Base-by-base conservation (phyloP, 1,140 invertebrate genomes). In the Brachionus rotundiformis region DNA sequence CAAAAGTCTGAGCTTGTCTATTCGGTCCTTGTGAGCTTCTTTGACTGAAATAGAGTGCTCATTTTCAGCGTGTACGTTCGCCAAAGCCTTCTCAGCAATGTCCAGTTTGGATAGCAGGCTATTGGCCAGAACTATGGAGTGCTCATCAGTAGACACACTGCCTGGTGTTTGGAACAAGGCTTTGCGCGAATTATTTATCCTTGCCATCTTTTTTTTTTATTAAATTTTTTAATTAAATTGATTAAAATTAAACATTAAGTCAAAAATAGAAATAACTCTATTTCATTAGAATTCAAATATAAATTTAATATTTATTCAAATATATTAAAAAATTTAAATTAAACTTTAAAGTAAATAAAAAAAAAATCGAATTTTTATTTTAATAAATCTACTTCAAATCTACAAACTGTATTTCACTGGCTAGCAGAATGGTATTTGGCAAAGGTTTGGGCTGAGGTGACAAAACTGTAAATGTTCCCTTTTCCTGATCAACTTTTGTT, bases 391-490 rank as follows among this genome's bases (percentile, higher is more conserved):
- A 77, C 16, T 77, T 80, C 10, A 88, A 85, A 63, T 88, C 87
- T 83, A 87, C 86, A 41, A 87, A 85, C 25, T 85, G 82, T 8
- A 88, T 82, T 59, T 84, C 83, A 61, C 82, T 84, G 11, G 82
- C 54, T 19, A 85, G 25, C 16, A 85, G 59, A 23, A 88, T 86
- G 10, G 83, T 92, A 86, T 93, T 93, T 13, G 95, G 95, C 44
- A 98, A 86, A 16, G 95, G 95, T 82, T 94, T 90, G 16, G 95
- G 94, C 86, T 96, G 94, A 7, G 95, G 95, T 1, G 94, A 96
- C 8, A 98, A 89, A 3, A 98, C 90, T 68, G 94, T 97, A 59
- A 97, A 89, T 0, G 90, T 91, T 87, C 95, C 93, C 81, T 93
- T 90, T 54, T 96, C 94, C 84, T 92, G 91, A 86, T 98, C 94